These are phyloP conservation scores for Xestia ashworthii DNA, from an alignment of 2,888 invertebrate species.

Conservation along the genomic window DNA sequence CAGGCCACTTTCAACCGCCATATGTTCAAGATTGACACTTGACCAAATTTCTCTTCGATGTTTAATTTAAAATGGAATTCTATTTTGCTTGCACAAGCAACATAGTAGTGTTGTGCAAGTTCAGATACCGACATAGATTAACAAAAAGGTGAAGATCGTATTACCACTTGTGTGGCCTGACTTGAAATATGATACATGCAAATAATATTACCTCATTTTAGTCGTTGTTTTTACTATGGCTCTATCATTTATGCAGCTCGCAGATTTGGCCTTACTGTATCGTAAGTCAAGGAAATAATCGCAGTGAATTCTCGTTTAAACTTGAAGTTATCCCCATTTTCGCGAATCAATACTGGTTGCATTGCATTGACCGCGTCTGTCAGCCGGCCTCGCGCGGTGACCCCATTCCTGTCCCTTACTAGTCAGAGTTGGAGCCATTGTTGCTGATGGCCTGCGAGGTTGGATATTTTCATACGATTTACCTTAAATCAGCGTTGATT, in stretches of 20 bases:
- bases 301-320: slow-evolving; percentile 26
- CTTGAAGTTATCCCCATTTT: slow-evolving; percentile 68
- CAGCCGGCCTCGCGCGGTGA: slow-evolving; percentile 78
- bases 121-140: slow-evolving; percentile 35
- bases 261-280: background rate
- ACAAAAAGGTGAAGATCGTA: slow-evolving; percentile 55
- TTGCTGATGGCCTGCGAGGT: slow-evolving; percentile 68
- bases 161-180: slow-evolving; percentile 69
- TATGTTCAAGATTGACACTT: slow-evolving; percentile 87
- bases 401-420: slow-evolving; percentile 85
- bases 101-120: slow-evolving; percentile 49
- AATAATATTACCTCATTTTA: slow-evolving; percentile 59
- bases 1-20: slow-evolving; percentile 88
- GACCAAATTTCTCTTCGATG: slow-evolving; percentile 84
- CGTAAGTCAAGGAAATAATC: slow-evolving; percentile 16
- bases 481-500: slow-evolving; percentile 52
- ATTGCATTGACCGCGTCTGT: slow-evolving; percentile 78
- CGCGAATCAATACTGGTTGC: slow-evolving; percentile 70
- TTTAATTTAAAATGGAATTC: slow-evolving; percentile 46
- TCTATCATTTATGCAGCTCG: background rate
- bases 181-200: slow-evolving; percentile 66
- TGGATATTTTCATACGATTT: slow-evolving; percentile 67
- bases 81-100: slow-evolving; percentile 49
- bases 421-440: slow-evolving; percentile 74
- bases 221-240: slow-evolving; percentile 37